A percentile compares a stretch with the other conserved stretches of the same genome.
Conservation (phyloP, 2,113 vertebrate genomes). For the Xenus cinereus region DNA sequence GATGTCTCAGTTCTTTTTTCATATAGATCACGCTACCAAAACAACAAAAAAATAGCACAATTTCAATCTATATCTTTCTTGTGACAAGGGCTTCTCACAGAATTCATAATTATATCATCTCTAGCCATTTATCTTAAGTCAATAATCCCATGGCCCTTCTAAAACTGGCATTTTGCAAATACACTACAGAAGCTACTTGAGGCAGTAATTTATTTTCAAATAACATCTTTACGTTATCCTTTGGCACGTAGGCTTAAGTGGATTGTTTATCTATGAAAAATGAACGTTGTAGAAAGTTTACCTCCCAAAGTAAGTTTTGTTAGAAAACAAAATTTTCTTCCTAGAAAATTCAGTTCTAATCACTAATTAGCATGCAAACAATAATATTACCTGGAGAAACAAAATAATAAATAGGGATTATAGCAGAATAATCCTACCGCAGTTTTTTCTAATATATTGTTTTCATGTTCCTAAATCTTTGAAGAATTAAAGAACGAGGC, state of each 20-base stretch:
- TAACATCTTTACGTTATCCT: constrained; percentile 11
- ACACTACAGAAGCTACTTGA: not conserved
- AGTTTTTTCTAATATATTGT: not conserved
- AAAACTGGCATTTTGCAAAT: constrained; percentile 29
- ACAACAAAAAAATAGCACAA: not conserved
- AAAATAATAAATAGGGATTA: constrained; percentile 13
- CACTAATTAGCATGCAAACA: constrained; percentile 31
- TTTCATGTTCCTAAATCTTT: not conserved
- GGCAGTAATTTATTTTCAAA: constrained; percentile 27
- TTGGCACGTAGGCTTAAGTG: not conserved
- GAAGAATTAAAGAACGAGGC: not conserved
- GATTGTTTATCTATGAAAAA: constrained; percentile 5
- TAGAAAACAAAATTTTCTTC: not conserved
- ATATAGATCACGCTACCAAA: not conserved
- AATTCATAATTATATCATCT: constrained; percentile 15
- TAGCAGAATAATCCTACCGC: not conserved
- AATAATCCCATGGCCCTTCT: constrained; percentile 28
- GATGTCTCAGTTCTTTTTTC: not conserved
- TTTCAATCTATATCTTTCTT: not conserved
- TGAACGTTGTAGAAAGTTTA: not conserved
- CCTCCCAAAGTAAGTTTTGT: not conserved
- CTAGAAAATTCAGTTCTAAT: not conserved
- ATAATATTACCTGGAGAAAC: not conserved
- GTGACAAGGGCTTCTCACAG: constrained; percentile 13
- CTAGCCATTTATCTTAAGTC: constrained; percentile 26